Base-by-base conservation (phyloP, 2,888 invertebrate species). In the Platypus cylindrus region DNA sequence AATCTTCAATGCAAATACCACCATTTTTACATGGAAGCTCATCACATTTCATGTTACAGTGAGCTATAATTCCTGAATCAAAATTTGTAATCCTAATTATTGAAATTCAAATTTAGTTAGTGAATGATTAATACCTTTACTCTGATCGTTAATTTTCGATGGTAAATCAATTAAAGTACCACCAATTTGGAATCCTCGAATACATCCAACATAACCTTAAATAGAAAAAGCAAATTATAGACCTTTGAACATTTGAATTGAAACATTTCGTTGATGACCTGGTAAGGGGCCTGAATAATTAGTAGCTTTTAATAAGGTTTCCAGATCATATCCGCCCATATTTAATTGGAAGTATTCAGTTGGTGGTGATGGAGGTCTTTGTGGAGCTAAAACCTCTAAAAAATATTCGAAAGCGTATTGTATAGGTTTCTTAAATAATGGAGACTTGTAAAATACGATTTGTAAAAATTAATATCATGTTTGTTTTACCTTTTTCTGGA, bases 31-130 rank as follows among this genome's bases (percentile, higher is more conserved):
- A 91, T 0, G 90, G 90, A 32, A 79, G 73, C 0, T 77, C 73
- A 51, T 90, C 89, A 52, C 90, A 91, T 56, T 84, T 82, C 78
- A 90, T 89, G 48, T 79, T 78, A 56, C 90, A 91, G 52, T 84
- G 78, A 2, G 82, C 73, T 33, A 83, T 61, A 0, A 87, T 78
- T 1, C 83, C 85, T 48, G 68, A 67, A 60, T 47, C 22, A 18
- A 30, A 13, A 5, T 17, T 30, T 17, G 5, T 24, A 15, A 17
- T n/a, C n/a, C n/a, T n/a, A n/a, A n/a, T n/a, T n/a, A n/a, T n/a
- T n/a, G n/a, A n/a, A n/a, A 5, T 26, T 20, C 31, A 17, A 17
- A 37, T 31, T 12, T 17, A 11, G 20, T 11, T 14, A 11, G 52
- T 37, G 2, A 16, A 14, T 32, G 7, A 18, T 18, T 18, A 18